Evolutionary conservation across 2,888 invertebrate genomes (phyloP).

Genomic region (Piscicola geometra): DNA sequence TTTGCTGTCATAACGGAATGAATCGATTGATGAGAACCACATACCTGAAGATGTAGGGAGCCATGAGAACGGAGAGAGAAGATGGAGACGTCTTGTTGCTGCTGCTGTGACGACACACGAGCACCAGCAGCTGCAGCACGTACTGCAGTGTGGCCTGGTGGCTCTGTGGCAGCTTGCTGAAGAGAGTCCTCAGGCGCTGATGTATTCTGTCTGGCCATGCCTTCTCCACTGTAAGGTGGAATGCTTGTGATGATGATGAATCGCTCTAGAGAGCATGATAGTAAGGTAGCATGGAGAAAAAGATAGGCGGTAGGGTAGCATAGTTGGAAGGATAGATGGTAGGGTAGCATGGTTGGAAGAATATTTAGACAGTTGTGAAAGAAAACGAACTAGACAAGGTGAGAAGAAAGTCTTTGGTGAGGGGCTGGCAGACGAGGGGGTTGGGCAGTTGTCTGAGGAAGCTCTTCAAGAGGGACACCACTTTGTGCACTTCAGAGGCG

Average conservation of each 20-base stretch:
- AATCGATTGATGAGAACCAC: too few relatives aligned
- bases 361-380: too few relatives aligned
- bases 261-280: too few relatives aligned
- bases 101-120: constrained; percentile 53
- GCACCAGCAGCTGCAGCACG: constrained; percentile 55
- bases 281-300: too few relatives aligned
- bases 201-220: not conserved
- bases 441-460: constrained; percentile 26
- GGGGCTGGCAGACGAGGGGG: constrained; percentile 1
- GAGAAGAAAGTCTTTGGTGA: constrained; percentile 19
- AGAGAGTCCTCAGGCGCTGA: not conserved
- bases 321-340: too few relatives aligned
- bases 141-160: constrained; percentile 56
- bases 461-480: constrained; percentile 3
- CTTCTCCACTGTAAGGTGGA: not conserved
- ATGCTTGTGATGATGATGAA: too few relatives aligned
- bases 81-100: constrained; percentile 56
- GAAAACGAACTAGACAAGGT: constrained; percentile 6
- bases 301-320: too few relatives aligned
- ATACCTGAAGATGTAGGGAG: constrained; percentile 57
- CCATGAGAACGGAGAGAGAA: constrained; percentile 57
- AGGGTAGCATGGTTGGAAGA: too few relatives aligned
- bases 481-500: constrained; percentile 3
- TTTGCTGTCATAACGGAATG: too few relatives aligned
- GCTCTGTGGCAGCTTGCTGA: constrained; percentile 52